Base-by-base conservation (phyloP, 2,888 invertebrate species). In the Trachelus iudaicus region DNA sequence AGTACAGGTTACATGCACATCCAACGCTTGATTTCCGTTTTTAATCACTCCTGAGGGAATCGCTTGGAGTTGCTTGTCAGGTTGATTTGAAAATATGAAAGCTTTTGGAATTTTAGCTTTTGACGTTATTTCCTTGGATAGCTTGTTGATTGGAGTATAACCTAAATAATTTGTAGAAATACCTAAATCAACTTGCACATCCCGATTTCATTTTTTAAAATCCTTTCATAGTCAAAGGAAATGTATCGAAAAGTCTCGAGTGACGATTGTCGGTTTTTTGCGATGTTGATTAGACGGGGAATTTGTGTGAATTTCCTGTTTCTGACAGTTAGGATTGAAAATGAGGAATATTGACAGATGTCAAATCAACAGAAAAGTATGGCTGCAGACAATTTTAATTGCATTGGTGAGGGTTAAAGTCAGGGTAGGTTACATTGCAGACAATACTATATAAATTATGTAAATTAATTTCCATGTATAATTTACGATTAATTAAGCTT, bases 1-100 rank as follows among this genome's bases (percentile, higher is more conserved):
- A 76, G 71, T 56, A 31, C 75, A 69, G 77, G 75, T 77, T 73
- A 75, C 30, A 77, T 78, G 79, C 76, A 79, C 74, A 75, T 80
- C 79, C 83, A 81, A 85, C 83, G 82, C 81, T 84, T 85, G 83
- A 83, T 85, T 86, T 85, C 81, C 81, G 83, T 85, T 86, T 87
- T 86, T 87, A 86, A 88, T 86, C 85, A 86, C 83, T 85, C 84
- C 80, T 73, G 81, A 83, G 79, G 80, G 71, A 73, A 56, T 68
- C 37, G 73, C 15, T 78, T 35, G 68, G 77, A 79, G 73, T 23
- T 78, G 23, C 69, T 34, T 23, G 76, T 33, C 76, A 73, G 77
- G 79, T 23, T 71, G 31, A 23, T 23, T 23, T 56, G 23, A 23
- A 56, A 56, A 56, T 56, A 23, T 23, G 56, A 56, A 56, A 23